Base-by-base conservation (phyloP, 2,888 invertebrate species). In the Catocala nupta region DNA sequence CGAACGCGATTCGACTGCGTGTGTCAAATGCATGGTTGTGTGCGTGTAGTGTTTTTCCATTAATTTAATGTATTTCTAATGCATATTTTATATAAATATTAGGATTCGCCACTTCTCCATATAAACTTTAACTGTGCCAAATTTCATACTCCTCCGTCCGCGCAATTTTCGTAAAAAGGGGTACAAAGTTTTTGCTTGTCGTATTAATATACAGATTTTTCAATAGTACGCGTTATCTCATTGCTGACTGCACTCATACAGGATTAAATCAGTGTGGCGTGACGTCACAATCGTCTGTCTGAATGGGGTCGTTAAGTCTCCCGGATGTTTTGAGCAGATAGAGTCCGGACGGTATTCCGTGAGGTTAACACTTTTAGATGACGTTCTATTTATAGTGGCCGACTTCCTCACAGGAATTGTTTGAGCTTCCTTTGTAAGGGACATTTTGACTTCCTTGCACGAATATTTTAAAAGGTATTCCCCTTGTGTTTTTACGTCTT, bases 321-420 rank as follows among this genome's bases (percentile, higher is more conserved):
- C 75, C 88, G 87, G 84, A 86, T 83, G 84, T 78, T 76, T 68
- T 64, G 73, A 72, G 66, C 73, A 70, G 68, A 80, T 81, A 80
- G 77, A 63, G 47, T 76, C 72, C 73, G 73, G 71, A 69, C 70
- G 75, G 71, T 65, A 73, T 71, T 69, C 71, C 63, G 60, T 65
- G 56, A 65, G 50, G 45, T 63, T 51, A 66, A 67, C 72, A 59
- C 55, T 75, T 75, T 81, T 68, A 77, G 76, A 79, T 64, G 61
- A 59, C 63, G 59, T 71, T 73, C 69, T 81, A 78, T 73, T 71
- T 70, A 78, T 70, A 73, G 67, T 62, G 58, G 10, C 16, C 4
- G 6, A 57, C 42, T 67, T 67, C 61, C 65, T 59, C 57, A 62
- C 59, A 62, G 79, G 67, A 73, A 64, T 78, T 61, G 39, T 59